Base-by-base conservation (phyloP, 2,888 invertebrate genomes). In the Neoascia interrupta region DNA sequence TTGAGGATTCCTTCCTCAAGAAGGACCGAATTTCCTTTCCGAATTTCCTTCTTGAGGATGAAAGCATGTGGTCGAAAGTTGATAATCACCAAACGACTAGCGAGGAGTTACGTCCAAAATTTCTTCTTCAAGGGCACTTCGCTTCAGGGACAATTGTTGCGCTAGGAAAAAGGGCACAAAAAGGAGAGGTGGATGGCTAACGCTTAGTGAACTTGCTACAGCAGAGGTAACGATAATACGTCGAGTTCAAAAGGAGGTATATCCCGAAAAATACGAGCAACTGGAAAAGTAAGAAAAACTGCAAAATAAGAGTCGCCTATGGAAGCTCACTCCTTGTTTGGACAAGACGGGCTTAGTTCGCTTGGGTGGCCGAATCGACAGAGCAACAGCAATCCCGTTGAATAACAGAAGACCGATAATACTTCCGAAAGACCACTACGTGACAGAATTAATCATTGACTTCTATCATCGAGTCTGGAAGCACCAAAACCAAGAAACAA, bases 91-190 rank as follows among this genome's bases (percentile, higher is more conserved):
- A 51, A 5, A 6, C 5, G n/a, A 73, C 47, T 1, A 43, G 18
- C 6, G 61, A 49, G 8, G 36, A 80, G 23, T 47, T 60, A 4
- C 60, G 70, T 6, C 8, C 36, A 2, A 36, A 41, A 26, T 43
- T 34, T 73, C 6, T 28, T 41, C 6, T 60, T 69, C 36, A n/a
- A n/a, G n/a, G n/a, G n/a, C n/a, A n/a, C n/a, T n/a, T n/a, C n/a
- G n/a, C n/a, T n/a, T n/a, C n/a, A 3, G 47, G n/a, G 15, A 43
- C 6, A 56, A 68, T 47, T n/a, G 26, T 41, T 5, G 11, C 2
- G 1, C 36, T 2, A 1, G 6, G n/a, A 18, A 18, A 18, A n/a
- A n/a, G n/a, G 10, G 31, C 41, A 1, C 11, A 31, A 15, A 8
- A 11, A 16, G 58, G 34, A 31, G n/a, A 31, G 4, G 8, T 8